Conservation (phyloP, 2,888 invertebrate genomes). For the Synergus gifuensis region DNA sequence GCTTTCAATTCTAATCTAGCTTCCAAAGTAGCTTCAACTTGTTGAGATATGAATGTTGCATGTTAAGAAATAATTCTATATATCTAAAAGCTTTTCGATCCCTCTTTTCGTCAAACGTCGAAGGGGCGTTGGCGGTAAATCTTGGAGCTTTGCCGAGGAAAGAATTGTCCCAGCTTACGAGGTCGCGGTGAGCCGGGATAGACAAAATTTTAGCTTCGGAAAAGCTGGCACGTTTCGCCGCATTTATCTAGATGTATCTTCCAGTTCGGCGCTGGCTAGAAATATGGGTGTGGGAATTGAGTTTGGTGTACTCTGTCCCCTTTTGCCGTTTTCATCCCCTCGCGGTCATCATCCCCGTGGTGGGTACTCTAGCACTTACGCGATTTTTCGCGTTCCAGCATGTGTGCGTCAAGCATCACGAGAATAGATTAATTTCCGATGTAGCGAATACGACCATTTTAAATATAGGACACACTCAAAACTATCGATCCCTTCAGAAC, state of each 20-base stretch:
- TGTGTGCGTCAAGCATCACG: neutral
- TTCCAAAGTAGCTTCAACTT: neutral
- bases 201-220: slow-evolving; percentile 60
- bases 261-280: slow-evolving; percentile 66
- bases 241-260: slow-evolving; percentile 76
- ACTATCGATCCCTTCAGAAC: slow-evolving; percentile 32
- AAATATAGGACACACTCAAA: slow-evolving; percentile 17
- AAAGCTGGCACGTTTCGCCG: slow-evolving; percentile 71
- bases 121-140: slow-evolving; percentile 30
- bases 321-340: neutral
- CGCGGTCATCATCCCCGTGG: slow-evolving; percentile 19
- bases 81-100: slow-evolving; percentile 20
- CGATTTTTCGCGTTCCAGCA: slow-evolving; percentile 7
- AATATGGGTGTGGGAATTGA: slow-evolving; percentile 69
- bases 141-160: slow-evolving; percentile 41
- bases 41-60: neutral
- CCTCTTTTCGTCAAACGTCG: slow-evolving; percentile 34
- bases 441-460: neutral
- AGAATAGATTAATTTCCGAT: slow-evolving; percentile 20
- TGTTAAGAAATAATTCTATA: slow-evolving; percentile 6
- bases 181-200: slow-evolving; percentile 43
- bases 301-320: slow-evolving; percentile 55
- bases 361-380: slow-evolving; percentile 4
- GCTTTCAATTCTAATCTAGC: no score
- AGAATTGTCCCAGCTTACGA: slow-evolving; percentile 33